Base-by-base conservation (phyloP, 2,113 vertebrate genomes). In the Prunella himalayana region DNA sequence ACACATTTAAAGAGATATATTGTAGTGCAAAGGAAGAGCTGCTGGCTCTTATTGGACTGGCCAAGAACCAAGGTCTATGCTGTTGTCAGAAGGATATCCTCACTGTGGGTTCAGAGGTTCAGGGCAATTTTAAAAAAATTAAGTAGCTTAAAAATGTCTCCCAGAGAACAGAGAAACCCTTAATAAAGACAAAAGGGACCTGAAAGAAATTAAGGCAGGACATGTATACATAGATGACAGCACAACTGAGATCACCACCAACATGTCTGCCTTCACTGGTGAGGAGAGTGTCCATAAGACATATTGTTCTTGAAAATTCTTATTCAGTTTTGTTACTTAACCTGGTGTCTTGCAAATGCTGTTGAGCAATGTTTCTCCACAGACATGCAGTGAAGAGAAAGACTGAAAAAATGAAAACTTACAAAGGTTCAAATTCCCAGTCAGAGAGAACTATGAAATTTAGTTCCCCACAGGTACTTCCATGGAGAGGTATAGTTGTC, bases 71-170 rank as follows among this genome's bases (percentile, higher is more conserved):
- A 91, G 13, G 18, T 78, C 69, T 87, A 14, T 83, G 28, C 54
- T 78, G 14, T 84, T 84, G 60, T 85, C 65, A 87, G 42, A n/a
- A 91, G 51, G 20, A 90, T 94, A 91, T 78, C 82, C 73, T 95
- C 56, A 45, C 6, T 3, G 20, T 70, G 39, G 14, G 25, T 66
- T 91, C 65, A 82, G 51, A 87, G 47, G n/a, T 47, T 41, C 59
- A 76, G 61, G 69, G 80, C 70, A 93, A 88, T 37, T 37, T 37
- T 8, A 37, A 37, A 37, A 37, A 37, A 37, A 37, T 51, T 64
- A 63, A 88, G 4, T 13, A 44, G 23, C 56, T 94, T 60, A 64
- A 92, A 92, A 85, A 47, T 31, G 7, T 63, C 49, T 94, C 22
- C 27, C 49, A 76, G 35, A 72, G 51, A 82, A 50, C 33, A 91